These are phyloP conservation scores for Aphaenogaster floridana DNA, from an alignment of 1,140 invertebrate species.

Conservation along the genomic window DNA sequence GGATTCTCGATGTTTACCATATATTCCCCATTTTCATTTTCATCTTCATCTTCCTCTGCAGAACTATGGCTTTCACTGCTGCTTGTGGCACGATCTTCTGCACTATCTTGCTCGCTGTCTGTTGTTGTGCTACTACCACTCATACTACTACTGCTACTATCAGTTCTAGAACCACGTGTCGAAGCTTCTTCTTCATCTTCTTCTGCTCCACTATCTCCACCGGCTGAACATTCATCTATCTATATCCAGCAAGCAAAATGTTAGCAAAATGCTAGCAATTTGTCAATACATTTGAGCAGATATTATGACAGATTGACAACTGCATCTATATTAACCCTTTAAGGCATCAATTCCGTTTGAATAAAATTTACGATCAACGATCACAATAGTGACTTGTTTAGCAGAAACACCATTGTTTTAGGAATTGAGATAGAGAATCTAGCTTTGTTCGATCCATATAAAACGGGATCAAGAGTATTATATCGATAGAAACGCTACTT, in stretches of 20 bases:
- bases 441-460: too few relatives aligned
- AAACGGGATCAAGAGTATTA: too few relatives aligned
- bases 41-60: conserved; percentile 79
- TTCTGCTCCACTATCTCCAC: conserved; percentile 84
- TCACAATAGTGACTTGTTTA: too few relatives aligned
- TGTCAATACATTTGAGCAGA: not conserved
- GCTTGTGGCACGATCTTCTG: conserved; percentile 78
- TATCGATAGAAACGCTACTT: too few relatives aligned
- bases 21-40: conserved; percentile 79
- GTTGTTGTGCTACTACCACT: conserved; percentile 82
- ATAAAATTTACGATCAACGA: too few relatives aligned
- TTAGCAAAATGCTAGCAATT: not conserved
- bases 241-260: conserved; percentile 42
- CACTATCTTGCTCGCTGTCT: conserved; percentile 82
- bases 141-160: conserved; percentile 82
- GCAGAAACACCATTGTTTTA: too few relatives aligned
- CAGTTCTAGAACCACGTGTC: conserved; percentile 81
- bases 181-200: conserved; percentile 86
- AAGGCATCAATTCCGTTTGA: too few relatives aligned
- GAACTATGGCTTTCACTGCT: conserved; percentile 80
- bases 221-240: conserved; percentile 85
- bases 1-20: conserved; percentile 72
- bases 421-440: too few relatives aligned
- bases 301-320: not conserved
- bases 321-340: too few relatives aligned